Evolutionary conservation across 1,140 invertebrate species (phyloP).

Genomic region (Globodera rostochiensis): DNA sequence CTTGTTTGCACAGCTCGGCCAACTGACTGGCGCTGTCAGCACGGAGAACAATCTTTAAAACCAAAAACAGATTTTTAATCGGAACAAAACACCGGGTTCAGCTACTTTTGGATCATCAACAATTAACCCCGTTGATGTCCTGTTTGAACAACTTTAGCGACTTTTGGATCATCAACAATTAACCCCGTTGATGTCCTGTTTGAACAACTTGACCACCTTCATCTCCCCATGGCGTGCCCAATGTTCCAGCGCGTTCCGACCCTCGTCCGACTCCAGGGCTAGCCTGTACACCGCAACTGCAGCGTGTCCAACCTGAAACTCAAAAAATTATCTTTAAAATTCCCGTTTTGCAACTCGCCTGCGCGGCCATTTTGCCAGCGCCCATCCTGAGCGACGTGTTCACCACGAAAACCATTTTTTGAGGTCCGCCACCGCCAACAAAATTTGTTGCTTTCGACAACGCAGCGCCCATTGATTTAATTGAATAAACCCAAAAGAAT

Average conservation of each 20-base stretch:
- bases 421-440: background rate
- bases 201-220: constrained; percentile 69
- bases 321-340: background rate
- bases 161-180: too few relatives aligned
- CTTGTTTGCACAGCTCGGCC: constrained; percentile 68
- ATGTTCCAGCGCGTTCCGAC: constrained; percentile 51
- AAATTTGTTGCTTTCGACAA: background rate
- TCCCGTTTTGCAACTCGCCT: constrained; percentile 64
- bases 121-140: too few relatives aligned
- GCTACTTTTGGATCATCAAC: too few relatives aligned
- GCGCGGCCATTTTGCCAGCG: constrained; percentile 72
- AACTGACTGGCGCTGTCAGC: constrained; percentile 67
- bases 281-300: constrained; percentile 70
- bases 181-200: too few relatives aligned
- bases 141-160: too few relatives aligned
- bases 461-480: background rate
- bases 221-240: constrained; percentile 69
- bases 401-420: constrained; percentile 72
- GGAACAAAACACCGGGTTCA: background rate
- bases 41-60: constrained; percentile 35
- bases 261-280: constrained; percentile 67
- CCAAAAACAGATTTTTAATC: constrained; percentile 67
- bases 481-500: background rate
- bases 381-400: constrained; percentile 72
- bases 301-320: constrained; percentile 68